These are phyloP conservation scores for Cryptoprocta ferox DNA, from an alignment of 2,797 vertebrate genomes.

Conservation along the genomic window DNA sequence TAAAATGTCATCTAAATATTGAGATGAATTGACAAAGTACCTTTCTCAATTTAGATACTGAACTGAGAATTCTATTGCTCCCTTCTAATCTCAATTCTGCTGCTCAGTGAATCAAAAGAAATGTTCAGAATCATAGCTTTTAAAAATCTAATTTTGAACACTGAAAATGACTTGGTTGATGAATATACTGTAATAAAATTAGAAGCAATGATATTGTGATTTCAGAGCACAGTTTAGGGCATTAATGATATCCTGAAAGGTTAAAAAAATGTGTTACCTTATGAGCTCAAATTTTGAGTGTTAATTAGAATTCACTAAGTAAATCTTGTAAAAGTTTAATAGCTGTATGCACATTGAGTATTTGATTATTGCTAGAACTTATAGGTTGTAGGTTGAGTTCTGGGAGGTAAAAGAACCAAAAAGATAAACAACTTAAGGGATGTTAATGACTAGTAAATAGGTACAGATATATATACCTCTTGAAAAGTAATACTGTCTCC, in stretches of 20 bases:
- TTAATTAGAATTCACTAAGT: background rate
- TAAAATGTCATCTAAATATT: background rate
- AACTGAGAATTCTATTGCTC: background rate
- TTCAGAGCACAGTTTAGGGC: background rate
- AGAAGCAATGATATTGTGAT: background rate
- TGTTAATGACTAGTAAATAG: background rate
- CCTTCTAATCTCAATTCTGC: background rate
- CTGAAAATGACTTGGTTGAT: background rate
- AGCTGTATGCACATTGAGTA: background rate
- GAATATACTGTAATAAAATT: background rate
- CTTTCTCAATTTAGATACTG: background rate
- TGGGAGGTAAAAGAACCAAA: background rate
- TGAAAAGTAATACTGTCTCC: background rate
- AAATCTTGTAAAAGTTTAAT: background rate
- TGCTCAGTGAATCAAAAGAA: background rate
- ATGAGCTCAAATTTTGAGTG: background rate
- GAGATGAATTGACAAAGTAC: background rate
- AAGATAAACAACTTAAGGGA: background rate
- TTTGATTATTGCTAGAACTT: background rate
- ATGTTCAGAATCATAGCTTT: background rate
- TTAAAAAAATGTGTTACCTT: background rate
- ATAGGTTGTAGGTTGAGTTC: background rate
- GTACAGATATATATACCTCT: background rate
- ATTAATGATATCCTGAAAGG: background rate
- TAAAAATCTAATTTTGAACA: background rate